These are phyloP conservation scores for Drosophila grimshawi DNA, from an alignment of 1,140 invertebrate species.

Conservation along the genomic window DNA sequence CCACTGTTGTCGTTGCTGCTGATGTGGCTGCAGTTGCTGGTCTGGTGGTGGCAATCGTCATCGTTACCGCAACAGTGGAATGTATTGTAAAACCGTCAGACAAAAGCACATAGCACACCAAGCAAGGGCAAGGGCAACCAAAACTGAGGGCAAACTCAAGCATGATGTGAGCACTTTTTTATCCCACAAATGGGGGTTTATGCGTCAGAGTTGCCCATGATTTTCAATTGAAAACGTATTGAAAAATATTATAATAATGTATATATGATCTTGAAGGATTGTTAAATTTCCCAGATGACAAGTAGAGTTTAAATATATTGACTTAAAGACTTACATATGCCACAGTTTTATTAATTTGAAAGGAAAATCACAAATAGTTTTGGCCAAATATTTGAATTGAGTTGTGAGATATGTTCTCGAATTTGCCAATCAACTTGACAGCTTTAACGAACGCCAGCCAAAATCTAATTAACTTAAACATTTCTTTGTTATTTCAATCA, in stretches of 20 bases:
- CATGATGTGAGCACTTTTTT: constrained; percentile 69
- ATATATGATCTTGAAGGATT: no score
- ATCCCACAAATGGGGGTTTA: constrained; percentile 46
- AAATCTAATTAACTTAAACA: not conserved
- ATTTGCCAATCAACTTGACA: not conserved
- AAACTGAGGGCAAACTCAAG: constrained; percentile 57
- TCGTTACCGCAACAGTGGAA: constrained; percentile 81
- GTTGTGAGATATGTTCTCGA: no score
- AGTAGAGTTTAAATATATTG: no score
- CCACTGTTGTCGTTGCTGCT: constrained; percentile 57
- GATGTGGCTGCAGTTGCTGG: constrained; percentile 13
- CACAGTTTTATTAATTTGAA: no score
- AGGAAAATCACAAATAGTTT: no score
- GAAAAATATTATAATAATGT: no score
- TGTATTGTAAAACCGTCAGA: constrained; percentile 74
- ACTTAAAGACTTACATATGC: no score
- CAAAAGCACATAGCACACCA: constrained; percentile 62
- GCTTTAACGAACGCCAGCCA: not conserved
- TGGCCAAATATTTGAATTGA: no score
- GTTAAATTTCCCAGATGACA: no score
- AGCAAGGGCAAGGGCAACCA: constrained; percentile 24
- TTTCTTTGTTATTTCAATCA: constrained; percentile 11
- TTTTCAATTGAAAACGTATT: not conserved
- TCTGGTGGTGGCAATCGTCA: constrained; percentile 65
- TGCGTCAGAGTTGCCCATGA: constrained; percentile 37